Evolutionary conservation across 2,797 vertebrate genomes (phyloP), one percentile per base, ranked within the genome.

Genomic region (Diglossa cyanea): DNA sequence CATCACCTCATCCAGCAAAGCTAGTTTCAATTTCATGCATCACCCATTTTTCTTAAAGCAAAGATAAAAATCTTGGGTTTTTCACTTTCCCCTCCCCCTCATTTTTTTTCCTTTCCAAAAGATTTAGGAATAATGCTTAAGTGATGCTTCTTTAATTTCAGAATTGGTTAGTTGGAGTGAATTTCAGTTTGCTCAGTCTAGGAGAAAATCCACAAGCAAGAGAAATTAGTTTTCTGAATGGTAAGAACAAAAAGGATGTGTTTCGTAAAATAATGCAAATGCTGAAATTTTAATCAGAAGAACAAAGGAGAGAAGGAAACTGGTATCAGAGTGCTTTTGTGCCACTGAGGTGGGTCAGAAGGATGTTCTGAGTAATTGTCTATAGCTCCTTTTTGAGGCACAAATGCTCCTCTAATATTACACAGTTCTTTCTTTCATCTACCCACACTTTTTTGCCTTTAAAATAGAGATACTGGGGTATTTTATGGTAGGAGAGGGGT

Each of bases 1-100:
- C 74, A 88, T 77, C 79, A 39, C 21, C 61, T 89, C 65, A 60
- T 42, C 55, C 67, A 85, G 35, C 44, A 93, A 89, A 85, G 10
- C 53, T 77, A 44, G 57, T 76, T 94, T 81, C 66, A 81, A 76
- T 92, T 93, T 91, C 87, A 93, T 60, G 87, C 67, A 90, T 80
- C 68, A 65, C 18, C 11, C 65, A 82, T 71, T 94, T 91, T 92
- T 94, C 72, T 83, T 83, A 83, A 72, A 92, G n/a, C 24, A 73
- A 84, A 78, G 58, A 84, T 37, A 70, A 85, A 74, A 63, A 60
- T 63, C 10, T 53, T 31, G 7, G 6, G 1, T 11, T 65, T 66
- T 15, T 8, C 11, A 12, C 37, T 6, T 6, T 0, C 0, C 8
- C 16, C 33, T 13, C 11, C 2, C 1, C 9, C 1, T 19, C 3